Base-by-base conservation (phyloP, 2,113 vertebrate genomes). In the Rutilus rutilus region DNA sequence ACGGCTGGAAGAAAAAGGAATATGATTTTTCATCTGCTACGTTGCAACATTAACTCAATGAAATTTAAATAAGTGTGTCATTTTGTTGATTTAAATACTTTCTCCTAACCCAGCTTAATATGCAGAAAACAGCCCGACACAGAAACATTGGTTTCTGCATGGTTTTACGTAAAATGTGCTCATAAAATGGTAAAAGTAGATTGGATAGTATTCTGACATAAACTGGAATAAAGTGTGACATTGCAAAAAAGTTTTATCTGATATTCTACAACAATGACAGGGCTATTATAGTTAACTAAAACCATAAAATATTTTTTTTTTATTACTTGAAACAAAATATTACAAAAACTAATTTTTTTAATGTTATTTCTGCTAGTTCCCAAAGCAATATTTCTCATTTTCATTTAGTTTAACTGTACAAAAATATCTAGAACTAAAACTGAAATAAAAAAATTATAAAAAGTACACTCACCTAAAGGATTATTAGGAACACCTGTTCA, bases 1-100 rank as follows among this genome's bases (percentile, higher is more conserved):
- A 30, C 39, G 82, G 52, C 15, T 57, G 78, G 30, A 23, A 84
- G 42, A 59, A 85, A 79, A 47, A n/a, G 33, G 21, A 54, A 23
- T 57, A 57, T 23, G 54, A 9, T 57, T 57, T 21, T 21, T 57
- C 19, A 57, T 54, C 17, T 11, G 36, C 15, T 59, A 30, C 19
- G 2, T n/a, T 23, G 23, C 10, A 78, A 50, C 74, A 54, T 11
- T 21, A 9, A 57, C 4, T 78, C 9, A 23, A 57, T 57, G 14
- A 23, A 23, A n/a, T 57, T 36, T 33, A 33, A 67, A 33, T 36
- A 57, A 57, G 9, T 3, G 45, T 7, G 14, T 23, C 11, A 42
- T 71, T 71, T 12, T 42, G 36, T 71, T 71, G 33, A 42, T 39
- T 39, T 39, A 71, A 39, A 39, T 39, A 42, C 21, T 36, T 71